phyloP scores from a whole-genome alignment of 2,113 vertebrate species.

The Malurus elegans region DNA sequence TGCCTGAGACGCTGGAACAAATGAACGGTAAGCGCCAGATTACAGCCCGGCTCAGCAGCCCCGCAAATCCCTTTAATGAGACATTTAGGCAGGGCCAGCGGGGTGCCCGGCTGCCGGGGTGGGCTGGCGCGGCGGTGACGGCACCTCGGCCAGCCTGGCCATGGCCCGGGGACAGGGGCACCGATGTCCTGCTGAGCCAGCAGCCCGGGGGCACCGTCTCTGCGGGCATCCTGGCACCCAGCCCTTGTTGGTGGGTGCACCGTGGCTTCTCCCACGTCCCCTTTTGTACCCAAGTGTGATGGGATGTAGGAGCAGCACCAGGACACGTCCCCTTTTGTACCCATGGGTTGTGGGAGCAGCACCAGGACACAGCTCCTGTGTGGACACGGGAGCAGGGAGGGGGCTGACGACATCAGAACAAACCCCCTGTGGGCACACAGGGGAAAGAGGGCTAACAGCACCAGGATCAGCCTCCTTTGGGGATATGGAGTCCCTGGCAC shows the following conservation, averaged over 20 bases:
- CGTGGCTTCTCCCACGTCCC: fast-evolving
- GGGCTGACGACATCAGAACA: background rate
- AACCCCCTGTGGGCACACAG: background rate
- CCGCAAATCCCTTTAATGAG: slow-evolving; percentile 22
- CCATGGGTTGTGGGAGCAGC: fast-evolving
- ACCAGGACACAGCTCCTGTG: background rate
- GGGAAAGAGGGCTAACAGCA: too few species aligned
- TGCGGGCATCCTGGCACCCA: fast-evolving
- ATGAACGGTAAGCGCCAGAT: background rate
- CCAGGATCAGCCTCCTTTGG: too few species aligned
- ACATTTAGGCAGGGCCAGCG: background rate
- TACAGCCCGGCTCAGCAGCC: background rate
- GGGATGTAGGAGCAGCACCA: fast-evolving
- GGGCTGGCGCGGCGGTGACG: background rate
- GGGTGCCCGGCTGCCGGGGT: background rate
- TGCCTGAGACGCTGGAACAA: background rate
- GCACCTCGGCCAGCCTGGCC: background rate
- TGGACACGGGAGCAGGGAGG: fast-evolving
- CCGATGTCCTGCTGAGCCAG: fast-evolving
- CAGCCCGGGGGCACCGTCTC: fast-evolving
- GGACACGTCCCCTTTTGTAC: background rate
- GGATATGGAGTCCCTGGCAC: too few species aligned
- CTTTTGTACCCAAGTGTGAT: fast-evolving
- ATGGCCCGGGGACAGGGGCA: fast-evolving
- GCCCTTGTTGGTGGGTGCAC: fast-evolving